A percentile compares a stretch with the other conserved stretches of the same genome.
Conservation (phyloP, 1,140 invertebrate genomes). For the Heliconius eleuchia region DNA sequence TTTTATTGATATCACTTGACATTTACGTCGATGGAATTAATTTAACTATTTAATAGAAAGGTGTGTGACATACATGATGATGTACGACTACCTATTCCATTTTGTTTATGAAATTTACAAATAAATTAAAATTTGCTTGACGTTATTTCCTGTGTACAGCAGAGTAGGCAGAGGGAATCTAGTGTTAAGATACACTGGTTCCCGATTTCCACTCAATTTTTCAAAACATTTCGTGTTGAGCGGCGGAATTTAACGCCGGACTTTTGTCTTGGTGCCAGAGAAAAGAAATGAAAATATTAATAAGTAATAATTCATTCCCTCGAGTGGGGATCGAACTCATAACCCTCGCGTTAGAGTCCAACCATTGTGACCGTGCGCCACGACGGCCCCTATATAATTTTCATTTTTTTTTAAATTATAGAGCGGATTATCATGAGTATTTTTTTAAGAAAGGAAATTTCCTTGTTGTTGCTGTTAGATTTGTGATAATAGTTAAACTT, state of each 20-base stretch:
- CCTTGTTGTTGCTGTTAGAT: not conserved
- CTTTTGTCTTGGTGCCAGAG: too few relatives aligned
- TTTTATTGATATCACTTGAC: constrained; percentile 10
- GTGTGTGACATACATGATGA: not conserved
- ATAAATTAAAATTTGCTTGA: not conserved
- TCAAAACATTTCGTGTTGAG: too few relatives aligned
- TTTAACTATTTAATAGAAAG: not conserved
- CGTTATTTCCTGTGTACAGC: too few relatives aligned
- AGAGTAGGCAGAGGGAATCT: too few relatives aligned
- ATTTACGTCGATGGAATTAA: not conserved
- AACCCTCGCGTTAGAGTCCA: too few relatives aligned
- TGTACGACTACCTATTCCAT: not conserved
- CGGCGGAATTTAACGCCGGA: too few relatives aligned
- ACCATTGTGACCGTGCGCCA: too few relatives aligned
- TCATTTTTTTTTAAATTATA: not conserved
- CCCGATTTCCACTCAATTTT: too few relatives aligned
- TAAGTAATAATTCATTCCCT: too few relatives aligned
- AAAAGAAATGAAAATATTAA: too few relatives aligned
- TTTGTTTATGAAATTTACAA: not conserved
- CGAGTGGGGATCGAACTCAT: too few relatives aligned
- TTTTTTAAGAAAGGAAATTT: not conserved
- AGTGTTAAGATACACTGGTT: too few relatives aligned
- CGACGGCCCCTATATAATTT: not conserved
- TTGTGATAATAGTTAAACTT: constrained; percentile 16
- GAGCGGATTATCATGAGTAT: not conserved